These are phyloP conservation scores for Montipora foliosa DNA, from an alignment of 64 coral and sea anemone genomes.

Conservation along the genomic window DNA sequence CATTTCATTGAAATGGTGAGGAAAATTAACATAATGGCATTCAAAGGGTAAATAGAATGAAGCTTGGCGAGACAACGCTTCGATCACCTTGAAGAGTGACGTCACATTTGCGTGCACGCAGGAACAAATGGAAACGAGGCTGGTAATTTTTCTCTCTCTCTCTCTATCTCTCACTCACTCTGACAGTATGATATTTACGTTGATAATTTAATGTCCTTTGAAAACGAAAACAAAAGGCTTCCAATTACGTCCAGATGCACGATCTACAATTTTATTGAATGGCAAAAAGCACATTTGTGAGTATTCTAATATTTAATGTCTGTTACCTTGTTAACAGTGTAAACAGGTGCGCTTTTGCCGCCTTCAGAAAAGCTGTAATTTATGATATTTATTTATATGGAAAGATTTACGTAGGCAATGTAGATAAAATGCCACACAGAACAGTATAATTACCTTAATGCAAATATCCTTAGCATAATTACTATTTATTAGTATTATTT, in stretches of 20 bases:
- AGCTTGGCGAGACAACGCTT: too few relatives aligned
- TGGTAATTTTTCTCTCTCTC: too few relatives aligned
- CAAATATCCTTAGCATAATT: background rate
- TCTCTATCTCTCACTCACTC: too few relatives aligned
- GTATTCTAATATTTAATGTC: background rate
- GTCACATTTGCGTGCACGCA: too few relatives aligned
- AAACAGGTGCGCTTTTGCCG: background rate
- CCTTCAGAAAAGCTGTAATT: background rate
- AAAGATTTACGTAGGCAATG: slow-evolving; percentile 17
- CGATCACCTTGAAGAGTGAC: too few relatives aligned
- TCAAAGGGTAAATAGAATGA: too few relatives aligned
- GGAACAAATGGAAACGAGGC: too few relatives aligned
- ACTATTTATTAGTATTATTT: slow-evolving; percentile 37
- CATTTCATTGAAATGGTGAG: too few relatives aligned
- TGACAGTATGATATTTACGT: too few relatives aligned
- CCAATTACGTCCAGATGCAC: background rate
- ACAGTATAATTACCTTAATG: background rate
- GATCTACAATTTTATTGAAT: background rate
- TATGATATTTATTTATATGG: slow-evolving; percentile 37
- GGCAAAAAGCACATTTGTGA: background rate
- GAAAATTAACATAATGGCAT: too few relatives aligned
- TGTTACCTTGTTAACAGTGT: background rate
- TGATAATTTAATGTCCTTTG: too few relatives aligned
- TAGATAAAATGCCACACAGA: slow-evolving; percentile 7
- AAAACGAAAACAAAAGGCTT: too few relatives aligned